Percentiles rank a stretch among this genome's conserved stretches.
phyloP scores from a whole-genome alignment of 1,140 invertebrate species.

The Eumeta japonica region DNA sequence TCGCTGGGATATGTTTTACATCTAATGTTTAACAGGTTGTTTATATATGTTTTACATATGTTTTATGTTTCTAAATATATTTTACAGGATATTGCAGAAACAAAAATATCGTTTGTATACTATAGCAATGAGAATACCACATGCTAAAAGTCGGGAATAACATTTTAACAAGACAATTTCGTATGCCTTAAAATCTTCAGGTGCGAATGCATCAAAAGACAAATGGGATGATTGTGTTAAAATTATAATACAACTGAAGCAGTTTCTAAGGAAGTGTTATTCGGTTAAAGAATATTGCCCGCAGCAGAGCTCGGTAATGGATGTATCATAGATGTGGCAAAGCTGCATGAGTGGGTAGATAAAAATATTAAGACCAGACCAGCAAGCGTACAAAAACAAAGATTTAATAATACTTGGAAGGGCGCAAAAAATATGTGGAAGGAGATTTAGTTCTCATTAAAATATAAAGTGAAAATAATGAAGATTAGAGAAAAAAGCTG shows the following conservation, averaged over 20 bases:
- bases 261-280: too few species aligned
- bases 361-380: slow-evolving; percentile 1
- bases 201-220: not conserved
- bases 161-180: slow-evolving; percentile 6
- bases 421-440: not conserved
- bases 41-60: too few species aligned
- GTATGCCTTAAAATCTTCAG: slow-evolving; percentile 1
- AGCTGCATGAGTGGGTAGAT: not conserved
- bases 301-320: not conserved
- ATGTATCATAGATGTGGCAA: not conserved
- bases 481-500: not conserved
- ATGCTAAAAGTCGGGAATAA: too few species aligned
- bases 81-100: too few species aligned
- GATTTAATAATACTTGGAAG: not conserved
- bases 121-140: too few species aligned
- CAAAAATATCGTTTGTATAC: too few species aligned
- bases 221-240: not conserved
- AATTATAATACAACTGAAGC: not conserved
- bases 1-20: too few species aligned
- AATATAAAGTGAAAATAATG: not conserved
- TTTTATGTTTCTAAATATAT: too few species aligned
- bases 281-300: too few species aligned
- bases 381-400: slow-evolving; percentile 1
- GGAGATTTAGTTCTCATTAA: slow-evolving; percentile 3
- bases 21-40: too few species aligned